Evolutionary conservation across 2,113 vertebrate species (phyloP).

Genomic region (Melanerpes aurifrons): DNA sequence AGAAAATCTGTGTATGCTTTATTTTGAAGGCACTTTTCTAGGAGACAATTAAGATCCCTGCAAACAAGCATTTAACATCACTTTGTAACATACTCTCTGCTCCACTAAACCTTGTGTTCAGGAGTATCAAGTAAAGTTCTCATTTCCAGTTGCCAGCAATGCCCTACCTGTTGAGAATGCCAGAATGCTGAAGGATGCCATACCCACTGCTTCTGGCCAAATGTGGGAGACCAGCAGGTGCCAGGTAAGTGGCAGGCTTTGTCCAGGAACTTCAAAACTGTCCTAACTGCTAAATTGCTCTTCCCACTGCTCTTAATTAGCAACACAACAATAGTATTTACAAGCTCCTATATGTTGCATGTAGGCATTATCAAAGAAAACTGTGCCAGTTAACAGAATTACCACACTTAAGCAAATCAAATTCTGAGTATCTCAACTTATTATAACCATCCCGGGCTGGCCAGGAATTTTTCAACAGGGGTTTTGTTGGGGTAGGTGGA

Average conservation of each 20-base stretch:
- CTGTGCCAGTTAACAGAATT: background rate
- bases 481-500: background rate
- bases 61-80: background rate
- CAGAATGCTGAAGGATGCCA: background rate
- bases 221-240: fast-evolving
- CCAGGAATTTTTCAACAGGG: background rate
- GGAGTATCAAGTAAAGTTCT: background rate
- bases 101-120: background rate
- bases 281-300: background rate
- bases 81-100: background rate
- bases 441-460: background rate
- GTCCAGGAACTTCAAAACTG: background rate
- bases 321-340: background rate
- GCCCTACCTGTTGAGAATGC: background rate
- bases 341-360: background rate
- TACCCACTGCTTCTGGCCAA: background rate
- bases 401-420: background rate
- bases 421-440: background rate
- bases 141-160: background rate
- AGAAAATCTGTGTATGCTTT: background rate
- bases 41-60: background rate
- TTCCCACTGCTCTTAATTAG: background rate
- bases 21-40: background rate
- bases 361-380: background rate
- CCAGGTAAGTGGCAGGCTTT: background rate